A percentile compares a stretch with the other conserved stretches of the same genome.
phyloP scores from a whole-genome alignment of 2,888 invertebrate genomes.

The Plagodis dolabraria region DNA sequence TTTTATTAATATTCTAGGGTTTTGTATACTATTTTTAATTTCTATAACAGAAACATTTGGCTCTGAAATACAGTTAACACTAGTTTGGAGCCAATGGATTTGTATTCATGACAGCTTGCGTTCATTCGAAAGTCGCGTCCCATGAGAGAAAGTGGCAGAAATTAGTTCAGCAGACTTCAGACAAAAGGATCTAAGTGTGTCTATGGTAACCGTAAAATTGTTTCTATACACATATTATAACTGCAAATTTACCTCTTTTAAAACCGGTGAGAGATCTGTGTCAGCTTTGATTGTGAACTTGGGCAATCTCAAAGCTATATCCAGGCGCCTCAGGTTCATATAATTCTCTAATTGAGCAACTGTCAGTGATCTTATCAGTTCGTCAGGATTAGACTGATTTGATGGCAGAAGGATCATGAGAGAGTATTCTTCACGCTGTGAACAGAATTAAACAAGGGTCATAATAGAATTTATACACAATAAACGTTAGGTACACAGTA shows the following conservation, averaged over 20 bases:
- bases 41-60: neutral
- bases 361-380: slow-evolving; percentile 55
- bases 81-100: too few relatives aligned
- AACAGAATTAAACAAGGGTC: slow-evolving; percentile 20
- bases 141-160: too few relatives aligned
- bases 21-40: neutral
- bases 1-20: neutral
- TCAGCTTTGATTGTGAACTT: slow-evolving; percentile 74
- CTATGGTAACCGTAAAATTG: too few relatives aligned
- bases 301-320: slow-evolving; percentile 68
- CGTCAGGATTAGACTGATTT: slow-evolving; percentile 49
- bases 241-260: slow-evolving; percentile 59
- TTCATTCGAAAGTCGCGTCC: too few relatives aligned
- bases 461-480: too few relatives aligned
- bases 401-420: slow-evolving; percentile 77
- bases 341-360: slow-evolving; percentile 59
- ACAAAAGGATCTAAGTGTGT: too few relatives aligned
- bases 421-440: slow-evolving; percentile 75
- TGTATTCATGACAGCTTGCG: too few relatives aligned
- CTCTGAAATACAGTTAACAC: too few relatives aligned
- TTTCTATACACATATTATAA: too few relatives aligned
- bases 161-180: too few relatives aligned
- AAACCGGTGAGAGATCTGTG: slow-evolving; percentile 58
- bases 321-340: slow-evolving; percentile 48
- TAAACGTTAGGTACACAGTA: too few relatives aligned